Conservation (phyloP, 2,113 vertebrate species). For the Amphiprion ocellaris region DNA sequence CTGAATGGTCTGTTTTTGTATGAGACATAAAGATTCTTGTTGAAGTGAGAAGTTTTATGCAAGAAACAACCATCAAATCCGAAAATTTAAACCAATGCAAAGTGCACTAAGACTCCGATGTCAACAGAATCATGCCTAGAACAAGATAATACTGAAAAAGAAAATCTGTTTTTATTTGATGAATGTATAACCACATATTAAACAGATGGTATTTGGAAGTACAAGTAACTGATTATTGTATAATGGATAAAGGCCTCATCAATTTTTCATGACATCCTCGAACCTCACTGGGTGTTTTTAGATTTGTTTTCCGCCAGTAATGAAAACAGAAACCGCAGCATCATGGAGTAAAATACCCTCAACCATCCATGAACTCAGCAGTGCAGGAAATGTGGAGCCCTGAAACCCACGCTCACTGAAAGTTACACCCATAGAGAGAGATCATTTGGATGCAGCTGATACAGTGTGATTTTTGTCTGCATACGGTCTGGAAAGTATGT, state of each 20-base stretch:
- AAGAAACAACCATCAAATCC: not conserved
- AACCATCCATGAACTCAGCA: slow-evolving; percentile 37
- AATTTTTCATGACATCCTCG: not conserved
- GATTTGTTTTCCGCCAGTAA: slow-evolving; percentile 15
- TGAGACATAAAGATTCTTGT: slow-evolving; percentile 1
- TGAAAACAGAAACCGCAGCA: slow-evolving; percentile 34
- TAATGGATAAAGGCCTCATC: not conserved
- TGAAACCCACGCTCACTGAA: slow-evolving; percentile 43
- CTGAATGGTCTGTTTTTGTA: slow-evolving; percentile 4
- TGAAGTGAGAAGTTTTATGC: not conserved
- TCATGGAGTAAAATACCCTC: slow-evolving; percentile 35
- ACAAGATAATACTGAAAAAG: too few relatives aligned
- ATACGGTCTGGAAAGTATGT: slow-evolving; percentile 42
- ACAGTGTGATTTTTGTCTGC: slow-evolving; percentile 26
- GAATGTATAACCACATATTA: not conserved
- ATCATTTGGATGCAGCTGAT: slow-evolving; percentile 58
- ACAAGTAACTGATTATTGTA: not conserved
- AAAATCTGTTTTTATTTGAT: too few relatives aligned
- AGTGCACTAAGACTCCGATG: not conserved
- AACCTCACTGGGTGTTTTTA: not conserved
- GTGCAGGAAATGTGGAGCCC: slow-evolving; percentile 36
- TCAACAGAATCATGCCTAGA: too few relatives aligned
- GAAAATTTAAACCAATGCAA: not conserved
- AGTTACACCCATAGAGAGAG: slow-evolving; percentile 37
- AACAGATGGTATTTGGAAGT: not conserved